Base-by-base conservation (phyloP, 2,113 vertebrate species). In the Grus americana region DNA sequence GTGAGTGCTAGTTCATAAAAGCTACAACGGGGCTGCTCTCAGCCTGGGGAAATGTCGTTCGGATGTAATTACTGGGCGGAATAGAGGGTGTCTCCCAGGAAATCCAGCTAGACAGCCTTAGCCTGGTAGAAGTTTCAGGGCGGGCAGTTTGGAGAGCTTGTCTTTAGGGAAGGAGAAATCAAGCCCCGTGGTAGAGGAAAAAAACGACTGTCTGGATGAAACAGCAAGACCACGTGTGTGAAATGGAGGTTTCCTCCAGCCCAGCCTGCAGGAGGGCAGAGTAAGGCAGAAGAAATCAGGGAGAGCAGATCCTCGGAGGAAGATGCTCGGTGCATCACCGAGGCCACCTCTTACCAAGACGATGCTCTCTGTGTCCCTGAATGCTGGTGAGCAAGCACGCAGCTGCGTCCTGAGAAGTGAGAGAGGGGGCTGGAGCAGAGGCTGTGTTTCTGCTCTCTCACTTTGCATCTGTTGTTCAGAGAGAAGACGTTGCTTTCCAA, bases 221-320 rank as follows among this genome's bases (percentile, higher is more conserved):
- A n/a, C 1, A 1, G 12, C 54, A 61, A 44, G 32, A 52, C 2
- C 10, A 1, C 4, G 12, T 5, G 15, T 36, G 3, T 5, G 58
- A 13, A 54, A 19, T 2, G 7, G 16, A 42, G 23, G 4, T 75
- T 79, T 57, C n/a, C 52, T 22, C 14, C 42, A 52, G 29, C 10
- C 22, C 27, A 13, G 27, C 55, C 52, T 52, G 52, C 49, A 38
- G 32, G 34, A 57, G 20, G 3, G 22, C 26, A 27, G 13, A 29
- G 6, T 3, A 63, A 79, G 19, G 61, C 38, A 66, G 38, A 21
- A 52, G 74, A 73, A 75, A 68, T 15, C 15, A 5, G 5, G 34
- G 27, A 62, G n/a, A 62, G 3, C 15, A 19, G 61, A 44, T 61
- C 38, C 32, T 59, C 5, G 5, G 50, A 42, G 65, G 57, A 52